phyloP scores from a whole-genome alignment of 2,888 invertebrate species.

The Anaspis maculata region DNA sequence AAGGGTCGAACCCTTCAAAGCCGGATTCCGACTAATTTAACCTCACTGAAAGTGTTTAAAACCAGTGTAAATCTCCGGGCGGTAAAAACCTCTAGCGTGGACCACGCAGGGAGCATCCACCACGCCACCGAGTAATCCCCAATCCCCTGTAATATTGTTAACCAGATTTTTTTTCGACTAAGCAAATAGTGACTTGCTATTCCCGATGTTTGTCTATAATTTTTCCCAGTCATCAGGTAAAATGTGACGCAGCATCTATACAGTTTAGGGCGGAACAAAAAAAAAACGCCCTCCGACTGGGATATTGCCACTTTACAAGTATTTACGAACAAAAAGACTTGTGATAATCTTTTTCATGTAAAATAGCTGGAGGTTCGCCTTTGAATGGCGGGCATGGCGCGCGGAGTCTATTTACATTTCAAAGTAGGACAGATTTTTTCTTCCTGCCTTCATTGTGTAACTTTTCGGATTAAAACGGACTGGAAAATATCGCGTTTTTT shows the following conservation, averaged over 20 bases:
- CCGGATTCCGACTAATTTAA: conserved; percentile 2
- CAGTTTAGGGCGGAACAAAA: too few species aligned
- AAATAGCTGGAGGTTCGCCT: conserved; percentile 7
- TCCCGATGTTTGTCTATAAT: conserved; percentile 10
- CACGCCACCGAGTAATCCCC: too few species aligned
- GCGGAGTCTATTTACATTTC: conserved; percentile 10
- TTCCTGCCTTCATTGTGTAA: too few species aligned
- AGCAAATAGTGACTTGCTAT: conserved; percentile 7
- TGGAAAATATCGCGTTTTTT: too few species aligned
- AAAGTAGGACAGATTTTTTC: conserved; percentile 13
- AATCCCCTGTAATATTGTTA: too few species aligned
- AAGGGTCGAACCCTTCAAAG: conserved; percentile 4
- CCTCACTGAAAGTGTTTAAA: conserved; percentile 7
- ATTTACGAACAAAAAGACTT: conserved; percentile 13
- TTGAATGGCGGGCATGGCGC: conserved; percentile 1
- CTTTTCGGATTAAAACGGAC: too few species aligned
- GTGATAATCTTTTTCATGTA: conserved; percentile 14
- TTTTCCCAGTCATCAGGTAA: conserved; percentile 6
- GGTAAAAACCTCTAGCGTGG: conserved; percentile 1
- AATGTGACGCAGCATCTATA: conserved; percentile 8
- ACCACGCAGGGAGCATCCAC: not conserved
- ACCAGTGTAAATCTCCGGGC: conserved; percentile 9
- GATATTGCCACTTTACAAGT: conserved; percentile 14
- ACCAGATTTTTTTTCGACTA: conserved; percentile 2
- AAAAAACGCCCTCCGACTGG: conserved; percentile 10